A percentile compares a stretch with the other conserved stretches of the same genome.
Evolutionary conservation across 2,797 vertebrate species (phyloP).

Genomic region (Cetoscarus ocellatus): DNA sequence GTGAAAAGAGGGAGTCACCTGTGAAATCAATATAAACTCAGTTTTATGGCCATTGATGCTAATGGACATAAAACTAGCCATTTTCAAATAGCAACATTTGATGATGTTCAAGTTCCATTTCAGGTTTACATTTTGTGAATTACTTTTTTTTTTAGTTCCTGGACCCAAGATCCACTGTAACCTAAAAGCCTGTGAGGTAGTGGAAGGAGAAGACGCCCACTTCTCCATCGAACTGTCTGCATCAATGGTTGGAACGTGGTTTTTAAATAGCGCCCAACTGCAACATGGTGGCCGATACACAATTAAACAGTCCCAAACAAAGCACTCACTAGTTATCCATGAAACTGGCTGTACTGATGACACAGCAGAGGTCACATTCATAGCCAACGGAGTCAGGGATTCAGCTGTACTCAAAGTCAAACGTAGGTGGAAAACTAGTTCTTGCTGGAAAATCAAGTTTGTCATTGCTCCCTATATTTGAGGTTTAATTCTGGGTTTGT

Average conservation of each 20-base stretch:
- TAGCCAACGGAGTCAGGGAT: conserved; percentile 87
- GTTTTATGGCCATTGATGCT: too few relatives aligned
- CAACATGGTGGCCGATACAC: conserved; percentile 70
- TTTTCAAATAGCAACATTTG: too few relatives aligned
- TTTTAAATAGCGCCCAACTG: conserved; percentile 87
- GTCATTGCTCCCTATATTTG: not conserved
- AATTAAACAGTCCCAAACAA: conserved; percentile 73
- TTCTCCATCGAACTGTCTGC: conserved; percentile 91
- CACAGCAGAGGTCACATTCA: conserved; percentile 87
- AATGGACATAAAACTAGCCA: too few relatives aligned
- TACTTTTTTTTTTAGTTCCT: conserved; percentile 79
- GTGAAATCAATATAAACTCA: not conserved
- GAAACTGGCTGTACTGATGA: conserved; percentile 73
- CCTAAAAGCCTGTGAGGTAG: conserved; percentile 80
- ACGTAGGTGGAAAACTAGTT: conserved; percentile 62
- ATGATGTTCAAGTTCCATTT: not conserved
- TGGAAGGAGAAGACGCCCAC: conserved; percentile 84
- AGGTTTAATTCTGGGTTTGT: not conserved
- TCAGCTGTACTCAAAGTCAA: conserved; percentile 87
- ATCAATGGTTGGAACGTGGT: conserved; percentile 88
- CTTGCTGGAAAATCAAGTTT: not conserved
- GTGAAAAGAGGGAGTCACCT: conserved; percentile 56
- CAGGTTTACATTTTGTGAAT: not conserved
- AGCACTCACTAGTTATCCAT: conserved; percentile 85
- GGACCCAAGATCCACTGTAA: conserved; percentile 85